Conservation (phyloP, 2,113 vertebrate species). For the Nothocercus nigrocapillus region DNA sequence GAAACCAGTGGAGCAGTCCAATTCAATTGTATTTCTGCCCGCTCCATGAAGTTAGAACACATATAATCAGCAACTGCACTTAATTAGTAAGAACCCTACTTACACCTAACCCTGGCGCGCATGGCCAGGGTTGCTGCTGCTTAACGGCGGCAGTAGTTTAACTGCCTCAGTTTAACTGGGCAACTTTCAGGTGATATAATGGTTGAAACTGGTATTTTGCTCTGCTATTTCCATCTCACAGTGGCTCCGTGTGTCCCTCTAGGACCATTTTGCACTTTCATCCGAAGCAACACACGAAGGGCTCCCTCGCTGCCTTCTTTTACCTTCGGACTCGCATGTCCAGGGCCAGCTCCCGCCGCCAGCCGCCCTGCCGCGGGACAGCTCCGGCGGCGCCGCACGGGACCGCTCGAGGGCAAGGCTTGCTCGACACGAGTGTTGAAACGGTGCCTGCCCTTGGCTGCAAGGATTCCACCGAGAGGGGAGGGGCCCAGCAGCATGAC, state of each 20-base stretch:
- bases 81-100: constrained; percentile 49
- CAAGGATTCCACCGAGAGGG: background rate
- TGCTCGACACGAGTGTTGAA: background rate
- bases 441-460: accelerated
- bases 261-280: background rate
- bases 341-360: background rate
- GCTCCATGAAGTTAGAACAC: background rate
- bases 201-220: background rate
- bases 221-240: background rate
- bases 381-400: accelerated
- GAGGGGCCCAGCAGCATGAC: background rate
- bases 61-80: constrained; percentile 16
- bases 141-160: background rate
- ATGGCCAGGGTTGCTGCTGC: background rate
- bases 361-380: background rate
- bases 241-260: background rate
- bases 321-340: background rate
- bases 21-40: background rate
- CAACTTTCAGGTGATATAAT: background rate
- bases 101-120: background rate
- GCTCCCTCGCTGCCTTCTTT: background rate
- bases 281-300: background rate
- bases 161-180: background rate
- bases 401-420: accelerated
- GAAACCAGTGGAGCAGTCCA: background rate